Evolutionary conservation across 2,797 vertebrate genomes (phyloP).

Genomic region (Clarias fuscus): DNA sequence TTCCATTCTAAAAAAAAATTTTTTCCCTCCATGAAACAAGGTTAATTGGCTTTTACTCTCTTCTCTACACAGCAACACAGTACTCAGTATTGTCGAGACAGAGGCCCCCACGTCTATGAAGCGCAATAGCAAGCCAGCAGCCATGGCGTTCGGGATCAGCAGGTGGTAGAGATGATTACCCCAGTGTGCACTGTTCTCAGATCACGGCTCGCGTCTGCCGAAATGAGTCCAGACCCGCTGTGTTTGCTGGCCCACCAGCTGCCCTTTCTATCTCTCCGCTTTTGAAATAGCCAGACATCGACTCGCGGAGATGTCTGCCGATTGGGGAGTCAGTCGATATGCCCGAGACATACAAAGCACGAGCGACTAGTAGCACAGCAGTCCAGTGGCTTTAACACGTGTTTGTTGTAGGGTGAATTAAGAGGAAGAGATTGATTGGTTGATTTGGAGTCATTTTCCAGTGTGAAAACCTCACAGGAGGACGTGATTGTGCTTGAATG

Average conservation of each 20-base stretch:
- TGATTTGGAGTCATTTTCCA: constrained; percentile 42
- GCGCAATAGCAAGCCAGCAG: constrained; percentile 67
- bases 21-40: constrained; percentile 72
- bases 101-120: constrained; percentile 66
- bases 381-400: constrained; percentile 27
- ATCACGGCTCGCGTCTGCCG: constrained; percentile 38
- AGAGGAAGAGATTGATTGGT: constrained; percentile 38
- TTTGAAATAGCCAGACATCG: constrained; percentile 44
- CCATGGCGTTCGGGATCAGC: constrained; percentile 57
- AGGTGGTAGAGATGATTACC: constrained; percentile 62
- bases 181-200: constrained; percentile 41
- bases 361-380: constrained; percentile 18
- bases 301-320: constrained; percentile 5
- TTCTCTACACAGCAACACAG: constrained; percentile 59
- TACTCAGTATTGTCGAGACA: constrained; percentile 61
- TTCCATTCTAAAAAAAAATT: constrained; percentile 63
- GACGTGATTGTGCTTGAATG: constrained; percentile 24
- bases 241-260: constrained; percentile 34
- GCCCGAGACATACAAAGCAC: constrained; percentile 40
- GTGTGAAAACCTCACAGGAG: constrained; percentile 23
- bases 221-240: constrained; percentile 45
- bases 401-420: constrained; percentile 45
- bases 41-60: constrained; percentile 85
- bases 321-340: constrained; percentile 44
- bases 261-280: constrained; percentile 31